phyloP scores from a whole-genome alignment of 2,113 vertebrate genomes.

The Genyomyrus donnyi region DNA sequence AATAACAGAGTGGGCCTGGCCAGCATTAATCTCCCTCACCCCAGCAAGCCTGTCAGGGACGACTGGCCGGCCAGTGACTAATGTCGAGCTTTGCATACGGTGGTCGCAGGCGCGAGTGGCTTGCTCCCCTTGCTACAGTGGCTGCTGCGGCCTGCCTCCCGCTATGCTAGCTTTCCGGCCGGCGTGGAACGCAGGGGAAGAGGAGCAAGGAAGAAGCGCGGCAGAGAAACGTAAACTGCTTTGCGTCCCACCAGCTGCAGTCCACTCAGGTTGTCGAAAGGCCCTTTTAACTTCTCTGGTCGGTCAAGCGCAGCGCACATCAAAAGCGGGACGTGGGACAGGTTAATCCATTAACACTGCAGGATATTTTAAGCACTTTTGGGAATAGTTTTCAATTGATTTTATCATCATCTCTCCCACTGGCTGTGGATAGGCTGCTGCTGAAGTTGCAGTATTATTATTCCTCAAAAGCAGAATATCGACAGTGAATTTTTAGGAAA shows the following conservation, averaged over 20 bases:
- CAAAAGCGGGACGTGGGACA: not conserved
- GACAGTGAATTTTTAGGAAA: not conserved
- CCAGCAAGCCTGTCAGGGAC: slow-evolving; percentile 80
- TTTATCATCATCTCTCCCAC: not conserved
- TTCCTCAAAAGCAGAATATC: not conserved
- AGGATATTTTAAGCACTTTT: not conserved
- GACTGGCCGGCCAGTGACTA: slow-evolving; percentile 91
- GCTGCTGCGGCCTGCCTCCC: not conserved
- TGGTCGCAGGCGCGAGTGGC: slow-evolving; percentile 84
- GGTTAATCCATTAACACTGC: not conserved
- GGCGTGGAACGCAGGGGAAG: not conserved
- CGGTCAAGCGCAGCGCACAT: not conserved
- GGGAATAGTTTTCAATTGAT: slow-evolving; percentile 2
- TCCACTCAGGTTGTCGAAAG: not conserved
- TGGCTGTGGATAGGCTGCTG: not conserved
- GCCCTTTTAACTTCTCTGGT: not conserved
- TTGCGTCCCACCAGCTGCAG: not conserved
- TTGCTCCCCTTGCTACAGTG: slow-evolving; percentile 58
- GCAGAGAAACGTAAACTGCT: not conserved
- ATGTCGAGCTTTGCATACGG: slow-evolving; percentile 98
- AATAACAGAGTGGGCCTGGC: slow-evolving; percentile 94
- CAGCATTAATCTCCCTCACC: slow-evolving; percentile 98
- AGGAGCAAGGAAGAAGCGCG: not conserved
- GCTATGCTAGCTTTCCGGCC: slow-evolving; percentile 72
- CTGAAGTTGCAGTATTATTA: not conserved